These are phyloP conservation scores for Daboia siamensis DNA, from an alignment of 2,113 vertebrate genomes.

Conservation along the genomic window DNA sequence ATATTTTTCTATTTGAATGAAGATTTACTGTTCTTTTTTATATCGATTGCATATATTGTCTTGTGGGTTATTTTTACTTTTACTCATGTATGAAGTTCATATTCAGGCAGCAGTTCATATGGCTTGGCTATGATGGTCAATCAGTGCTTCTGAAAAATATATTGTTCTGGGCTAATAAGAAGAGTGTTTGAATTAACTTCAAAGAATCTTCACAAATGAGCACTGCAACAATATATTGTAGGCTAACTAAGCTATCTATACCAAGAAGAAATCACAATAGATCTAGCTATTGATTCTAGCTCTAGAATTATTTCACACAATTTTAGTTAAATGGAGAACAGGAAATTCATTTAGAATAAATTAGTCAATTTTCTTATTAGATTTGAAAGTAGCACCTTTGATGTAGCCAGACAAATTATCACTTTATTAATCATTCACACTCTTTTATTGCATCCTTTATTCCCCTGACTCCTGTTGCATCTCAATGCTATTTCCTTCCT, in stretches of 20 bases:
- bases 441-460: background rate
- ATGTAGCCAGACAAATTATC: slow-evolving; percentile 7
- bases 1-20: background rate
- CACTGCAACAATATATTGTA: background rate
- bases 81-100: background rate
- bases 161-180: background rate
- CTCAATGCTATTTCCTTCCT: background rate
- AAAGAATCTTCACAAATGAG: background rate
- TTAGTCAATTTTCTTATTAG: background rate
- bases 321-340: background rate
- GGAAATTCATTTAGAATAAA: background rate
- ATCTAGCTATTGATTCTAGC: background rate
- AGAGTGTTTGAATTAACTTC: background rate
- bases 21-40: background rate
- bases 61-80: background rate
- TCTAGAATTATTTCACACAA: background rate
- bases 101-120: too few relatives aligned
- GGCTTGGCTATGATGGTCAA: too few relatives aligned
- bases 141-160: too few relatives aligned
- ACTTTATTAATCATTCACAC: slow-evolving; percentile 4
- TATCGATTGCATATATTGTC: background rate
- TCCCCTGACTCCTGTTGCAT: background rate
- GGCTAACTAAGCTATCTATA: background rate
- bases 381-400: background rate
- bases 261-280: background rate